Evolutionary conservation across 2,888 invertebrate genomes (phyloP).

Genomic region (Caenorhabditis japonica): DNA sequence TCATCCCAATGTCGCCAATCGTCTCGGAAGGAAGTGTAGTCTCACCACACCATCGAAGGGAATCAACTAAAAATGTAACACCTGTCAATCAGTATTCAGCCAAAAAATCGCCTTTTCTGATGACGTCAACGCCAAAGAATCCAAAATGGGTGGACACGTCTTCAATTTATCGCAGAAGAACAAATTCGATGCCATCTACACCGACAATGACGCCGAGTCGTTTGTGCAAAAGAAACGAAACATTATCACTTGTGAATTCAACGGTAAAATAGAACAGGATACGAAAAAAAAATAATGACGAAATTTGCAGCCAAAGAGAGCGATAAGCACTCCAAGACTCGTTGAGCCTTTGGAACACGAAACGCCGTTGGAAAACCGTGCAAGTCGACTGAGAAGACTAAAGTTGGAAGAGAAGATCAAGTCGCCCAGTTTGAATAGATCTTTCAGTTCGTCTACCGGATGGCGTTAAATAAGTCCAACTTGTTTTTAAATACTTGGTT

Average conservation of each 20-base stretch:
- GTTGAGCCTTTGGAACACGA: constrained; percentile 2
- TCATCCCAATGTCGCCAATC: constrained; percentile 30
- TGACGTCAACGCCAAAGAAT: constrained; percentile 17
- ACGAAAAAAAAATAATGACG: no score
- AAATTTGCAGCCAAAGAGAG: constrained; percentile 15
- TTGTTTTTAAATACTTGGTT: no score
- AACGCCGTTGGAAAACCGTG: constrained; percentile 31
- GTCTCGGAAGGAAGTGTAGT: constrained; percentile 16
- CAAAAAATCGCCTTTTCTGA: constrained; percentile 2
- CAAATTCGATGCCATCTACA: constrained; percentile 17
- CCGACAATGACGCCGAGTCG: neutral
- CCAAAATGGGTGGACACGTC: neutral
- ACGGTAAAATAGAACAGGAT: no score
- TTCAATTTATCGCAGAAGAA: no score
- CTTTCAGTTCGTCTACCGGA: no score
- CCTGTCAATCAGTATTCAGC: neutral
- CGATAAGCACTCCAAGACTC: constrained; percentile 17
- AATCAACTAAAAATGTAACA: neutral
- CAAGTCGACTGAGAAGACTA: constrained; percentile 30
- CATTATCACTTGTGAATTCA: no score
- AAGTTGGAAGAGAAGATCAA: constrained; percentile 31
- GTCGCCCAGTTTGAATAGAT: neutral
- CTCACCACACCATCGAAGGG: constrained; percentile 20
- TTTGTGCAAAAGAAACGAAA: no score
- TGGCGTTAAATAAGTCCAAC: no score